Conservation (phyloP, 2,113 vertebrate species). For the Cebidichthys violaceus region DNA sequence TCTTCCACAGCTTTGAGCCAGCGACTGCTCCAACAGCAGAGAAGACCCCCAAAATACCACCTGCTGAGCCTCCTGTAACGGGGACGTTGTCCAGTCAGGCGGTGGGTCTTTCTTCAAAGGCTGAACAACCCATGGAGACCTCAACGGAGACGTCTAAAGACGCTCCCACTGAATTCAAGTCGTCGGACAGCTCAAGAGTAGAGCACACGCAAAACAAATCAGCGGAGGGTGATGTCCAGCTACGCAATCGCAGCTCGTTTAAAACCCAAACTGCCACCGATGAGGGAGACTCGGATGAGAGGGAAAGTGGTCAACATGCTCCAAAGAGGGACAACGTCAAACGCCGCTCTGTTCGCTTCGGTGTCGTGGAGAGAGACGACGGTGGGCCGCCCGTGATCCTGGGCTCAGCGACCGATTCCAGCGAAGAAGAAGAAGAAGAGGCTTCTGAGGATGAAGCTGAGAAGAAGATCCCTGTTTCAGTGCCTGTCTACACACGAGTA, state of each 20-base stretch:
- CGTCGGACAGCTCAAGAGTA: neutral
- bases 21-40: conserved; percentile 13
- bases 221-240: neutral
- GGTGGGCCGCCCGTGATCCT: conserved; percentile 59
- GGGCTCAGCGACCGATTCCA: conserved; percentile 64
- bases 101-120: conserved; percentile 12
- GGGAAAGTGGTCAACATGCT: neutral
- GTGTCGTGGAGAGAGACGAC: conserved; percentile 62
- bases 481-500: conserved; percentile 34
- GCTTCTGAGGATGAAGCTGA: conserved; percentile 15
- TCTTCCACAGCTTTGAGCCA: conserved; percentile 54
- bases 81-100: neutral
- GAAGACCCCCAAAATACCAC: conserved; percentile 11
- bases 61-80: conserved; percentile 8
- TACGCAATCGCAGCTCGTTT: neutral
- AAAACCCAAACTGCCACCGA: neutral
- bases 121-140: conserved; percentile 23
- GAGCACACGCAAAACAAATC: conserved; percentile 4
- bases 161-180: neutral
- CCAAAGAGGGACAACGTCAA: conserved; percentile 39
- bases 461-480: conserved; percentile 5
- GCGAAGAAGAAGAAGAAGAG: conserved; percentile 53
- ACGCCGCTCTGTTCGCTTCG: conserved; percentile 71
- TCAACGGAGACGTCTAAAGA: conserved; percentile 18
- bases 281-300: neutral